Evolutionary conservation across 2,113 vertebrate species (phyloP).

Genomic region (Crotalus viridis): DNA sequence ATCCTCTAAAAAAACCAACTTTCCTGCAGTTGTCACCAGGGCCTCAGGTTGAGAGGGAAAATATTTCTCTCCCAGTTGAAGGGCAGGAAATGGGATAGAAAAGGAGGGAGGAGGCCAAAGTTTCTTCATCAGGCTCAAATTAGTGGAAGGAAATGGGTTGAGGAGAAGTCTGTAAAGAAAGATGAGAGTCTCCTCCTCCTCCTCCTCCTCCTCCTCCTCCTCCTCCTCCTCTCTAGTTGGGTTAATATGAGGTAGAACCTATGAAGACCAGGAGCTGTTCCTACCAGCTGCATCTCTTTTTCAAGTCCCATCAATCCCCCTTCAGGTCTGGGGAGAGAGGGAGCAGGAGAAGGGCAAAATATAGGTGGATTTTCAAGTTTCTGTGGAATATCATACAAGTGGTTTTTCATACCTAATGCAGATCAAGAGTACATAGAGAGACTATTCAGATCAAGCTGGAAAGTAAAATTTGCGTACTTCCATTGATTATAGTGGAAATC

Average conservation of each 20-base stretch:
- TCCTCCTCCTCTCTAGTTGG: background rate
- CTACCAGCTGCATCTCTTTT: background rate
- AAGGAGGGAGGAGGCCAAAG: background rate
- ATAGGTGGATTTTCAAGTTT: background rate
- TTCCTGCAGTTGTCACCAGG: background rate
- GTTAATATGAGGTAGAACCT: background rate
- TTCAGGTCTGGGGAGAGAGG: background rate
- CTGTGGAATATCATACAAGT: background rate
- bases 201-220: background rate
- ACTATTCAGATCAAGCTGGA: background rate
- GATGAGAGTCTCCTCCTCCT: background rate
- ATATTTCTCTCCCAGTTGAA: background rate
- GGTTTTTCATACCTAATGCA: background rate
- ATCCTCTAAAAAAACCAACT: background rate
- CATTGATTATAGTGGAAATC: background rate
- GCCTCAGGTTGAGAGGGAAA: background rate
- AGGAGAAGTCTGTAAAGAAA: background rate
- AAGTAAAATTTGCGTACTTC: background rate
- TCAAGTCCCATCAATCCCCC: background rate
- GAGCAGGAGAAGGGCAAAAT: background rate
- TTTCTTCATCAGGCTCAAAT: background rate
- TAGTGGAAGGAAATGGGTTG: background rate
- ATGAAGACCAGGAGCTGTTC: background rate
- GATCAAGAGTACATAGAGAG: background rate
- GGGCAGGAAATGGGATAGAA: background rate